Base-by-base conservation (phyloP, 1,140 invertebrate genomes). In the Drosophila tropicalis region DNA sequence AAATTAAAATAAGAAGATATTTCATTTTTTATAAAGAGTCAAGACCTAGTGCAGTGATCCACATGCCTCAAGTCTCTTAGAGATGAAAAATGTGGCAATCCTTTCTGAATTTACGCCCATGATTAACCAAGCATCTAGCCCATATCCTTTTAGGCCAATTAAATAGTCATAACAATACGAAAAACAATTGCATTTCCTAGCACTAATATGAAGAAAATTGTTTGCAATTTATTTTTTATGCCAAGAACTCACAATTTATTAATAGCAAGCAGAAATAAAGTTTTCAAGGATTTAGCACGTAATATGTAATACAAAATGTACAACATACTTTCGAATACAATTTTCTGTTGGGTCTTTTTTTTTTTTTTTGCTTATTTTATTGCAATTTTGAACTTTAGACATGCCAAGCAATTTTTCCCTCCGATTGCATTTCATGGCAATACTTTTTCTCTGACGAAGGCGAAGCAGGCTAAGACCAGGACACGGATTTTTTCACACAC, bases 1-100 rank as follows among this genome's bases (percentile, higher is more conserved):
- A 69, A 78, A 85, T 81, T 86, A 78, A 74, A 70, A 70, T 58
- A 58, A 3, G 15, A 6, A 51, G 4, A 51, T 22, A 51, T 67
- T 32, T 7, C 61, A 64, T 80, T 76, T 79, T 39, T 54, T 39
- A 39, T 44, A 15, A n/a, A 62, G 41, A 39, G 17, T 19, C n/a
- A 29, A 22, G 15, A 29, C 47, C 36, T 58, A 63, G 81, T 73
- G 63, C 76, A 84, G 65, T 69, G 62, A 62, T 64, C 76, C 76
- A 73, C 73, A 68, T 70, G 81, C 12, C 12, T 12, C 10, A 39
- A 39, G 36, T 13, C 12, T 60, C 13, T 51, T 19, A 10, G 9
- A 15, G 5, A 36, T 36, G 34, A 9, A 12, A 5, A 29, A 29
- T 29, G 29, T 29, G 1, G 6, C 2, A 29, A 29, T 29, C 29